Base-by-base conservation (phyloP, 2,888 invertebrate species). In the Lacanobia wlatinum region DNA sequence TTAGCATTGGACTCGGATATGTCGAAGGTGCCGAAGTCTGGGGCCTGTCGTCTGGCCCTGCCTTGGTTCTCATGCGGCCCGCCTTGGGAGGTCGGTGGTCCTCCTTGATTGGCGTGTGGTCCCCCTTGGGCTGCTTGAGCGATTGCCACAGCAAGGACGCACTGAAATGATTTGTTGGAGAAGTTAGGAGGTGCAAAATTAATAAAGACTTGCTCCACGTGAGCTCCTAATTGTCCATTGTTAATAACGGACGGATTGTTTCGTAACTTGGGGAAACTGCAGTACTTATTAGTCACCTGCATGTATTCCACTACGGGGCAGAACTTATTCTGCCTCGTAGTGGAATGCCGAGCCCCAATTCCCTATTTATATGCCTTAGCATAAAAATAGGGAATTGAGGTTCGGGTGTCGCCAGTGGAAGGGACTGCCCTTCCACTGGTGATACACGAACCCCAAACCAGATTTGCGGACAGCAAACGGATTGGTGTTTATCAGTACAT, bases 1-100 rank as follows among this genome's bases (percentile, higher is more conserved):
- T 79, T 84, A 8, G 82, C 82, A 2, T 21, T 48, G 5, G 70
- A 70, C 43, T 74, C 38, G 38, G 67, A 28, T 43, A 75, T 70
- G 21, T 84, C 81, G 12, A 60, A 60, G n/a, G 60, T 58, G 38
- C 52, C 43, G n/a, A 53, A 18, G 1, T 67, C 80, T 43, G 28
- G 40, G 10, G 61, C 76, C 28, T 80, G 83, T 55, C 82, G 60
- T 1, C 77, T 67, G 38, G 55, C 55, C 10, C 83, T 65, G 10
- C 72, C 73, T 65, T 83, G 83, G n/a, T 74, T 80, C n/a, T 76
- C 52, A 60, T 85, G 85, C 18, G 75, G 48, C 9, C 74, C 59
- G 6, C 72, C 78, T 72, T 77, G 82, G 1, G 67, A 56, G 5
- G 40, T 14, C 1, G 59, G 59, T 34, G 68, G 46, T 12, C 70